Conservation (phyloP, 2,797 vertebrate species). For the Chaetodon trifasciatus region DNA sequence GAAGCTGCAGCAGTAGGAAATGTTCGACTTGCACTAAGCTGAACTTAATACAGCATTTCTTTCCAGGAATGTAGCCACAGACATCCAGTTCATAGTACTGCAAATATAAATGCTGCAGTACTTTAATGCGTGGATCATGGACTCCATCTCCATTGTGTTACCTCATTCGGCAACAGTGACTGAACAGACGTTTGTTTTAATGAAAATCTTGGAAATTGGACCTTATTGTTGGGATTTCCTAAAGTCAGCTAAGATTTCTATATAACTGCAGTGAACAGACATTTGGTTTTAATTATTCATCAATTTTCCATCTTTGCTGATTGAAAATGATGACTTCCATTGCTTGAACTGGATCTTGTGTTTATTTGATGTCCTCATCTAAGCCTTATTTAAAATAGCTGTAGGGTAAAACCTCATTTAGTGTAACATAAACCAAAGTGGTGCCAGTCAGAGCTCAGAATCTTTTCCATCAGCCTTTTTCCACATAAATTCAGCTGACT, state of each 20-base stretch:
- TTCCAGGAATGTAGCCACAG: no score
- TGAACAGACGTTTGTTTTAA: no score
- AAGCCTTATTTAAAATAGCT: constrained; percentile 28
- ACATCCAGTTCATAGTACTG: no score
- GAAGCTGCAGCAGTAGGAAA: no score
- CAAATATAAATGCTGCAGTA: no score
- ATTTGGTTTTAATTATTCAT: not conserved
- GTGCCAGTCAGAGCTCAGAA: constrained; percentile 18
- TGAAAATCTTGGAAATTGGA: no score
- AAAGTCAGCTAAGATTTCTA: not conserved
- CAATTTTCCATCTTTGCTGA: constrained; percentile 9
- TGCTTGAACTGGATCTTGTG: constrained; percentile 4
- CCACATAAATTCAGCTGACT: constrained; percentile 42
- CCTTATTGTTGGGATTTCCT: not conserved
- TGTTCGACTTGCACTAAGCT: no score
- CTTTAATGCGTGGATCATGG: no score
- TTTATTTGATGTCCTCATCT: constrained; percentile 35
- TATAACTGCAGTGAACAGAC: not conserved
- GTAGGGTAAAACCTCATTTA: constrained; percentile 19
- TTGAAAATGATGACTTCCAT: constrained; percentile 2
- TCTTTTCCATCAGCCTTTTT: constrained; percentile 48
- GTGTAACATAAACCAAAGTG: constrained; percentile 23
- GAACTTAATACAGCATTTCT: no score
- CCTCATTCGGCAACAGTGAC: no score
- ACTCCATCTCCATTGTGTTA: no score